Evolutionary conservation across 2,797 vertebrate genomes (phyloP).

Genomic region (Cephalopachus bancanus): DNA sequence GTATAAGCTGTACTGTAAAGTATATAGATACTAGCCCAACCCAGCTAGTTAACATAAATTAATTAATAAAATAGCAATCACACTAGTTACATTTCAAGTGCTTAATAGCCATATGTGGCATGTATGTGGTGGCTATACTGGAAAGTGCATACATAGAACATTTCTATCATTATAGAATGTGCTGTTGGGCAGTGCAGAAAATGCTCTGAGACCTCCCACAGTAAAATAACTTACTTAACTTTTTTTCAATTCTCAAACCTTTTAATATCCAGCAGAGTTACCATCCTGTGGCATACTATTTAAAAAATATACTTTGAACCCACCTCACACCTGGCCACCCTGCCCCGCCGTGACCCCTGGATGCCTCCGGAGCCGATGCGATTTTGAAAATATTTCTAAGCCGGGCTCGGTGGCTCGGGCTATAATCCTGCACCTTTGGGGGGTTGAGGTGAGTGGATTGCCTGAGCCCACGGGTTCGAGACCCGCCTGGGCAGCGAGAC

Average conservation of each 20-base stretch:
- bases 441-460: no score
- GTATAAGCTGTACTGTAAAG: background rate
- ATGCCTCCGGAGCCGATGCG: no score
- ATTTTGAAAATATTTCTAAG: no score
- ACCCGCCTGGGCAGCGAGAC: no score
- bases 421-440: no score
- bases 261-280: background rate
- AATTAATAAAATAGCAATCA: conserved; percentile 21
- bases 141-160: background rate
- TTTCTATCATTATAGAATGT: background rate
- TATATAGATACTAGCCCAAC: background rate
- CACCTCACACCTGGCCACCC: no score
- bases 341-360: no score
- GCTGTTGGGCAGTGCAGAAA: background rate
- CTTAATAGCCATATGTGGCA: background rate
- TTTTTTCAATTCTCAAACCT: background rate
- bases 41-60: conserved; percentile 20
- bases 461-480: no score
- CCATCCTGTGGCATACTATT: background rate
- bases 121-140: background rate
- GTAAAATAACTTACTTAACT: background rate
- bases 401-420: no score
- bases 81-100: background rate
- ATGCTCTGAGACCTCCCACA: background rate
- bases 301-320: background rate